Conservation (phyloP, 92 coral and sea anemone species). For the Diadumene lineata region DNA sequence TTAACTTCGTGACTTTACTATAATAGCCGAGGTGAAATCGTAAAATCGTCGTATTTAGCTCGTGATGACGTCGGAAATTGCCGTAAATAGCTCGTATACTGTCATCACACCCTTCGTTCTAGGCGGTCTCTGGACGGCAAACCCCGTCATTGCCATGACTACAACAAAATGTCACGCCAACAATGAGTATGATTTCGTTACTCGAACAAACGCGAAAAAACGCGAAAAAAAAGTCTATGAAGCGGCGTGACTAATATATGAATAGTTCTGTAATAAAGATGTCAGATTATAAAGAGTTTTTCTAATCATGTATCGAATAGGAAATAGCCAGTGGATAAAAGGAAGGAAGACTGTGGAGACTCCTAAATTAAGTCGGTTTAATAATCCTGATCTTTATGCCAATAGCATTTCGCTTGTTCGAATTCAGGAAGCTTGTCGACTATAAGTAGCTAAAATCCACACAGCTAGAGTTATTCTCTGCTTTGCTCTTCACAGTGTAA, state of each 20-base stretch:
- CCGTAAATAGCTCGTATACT: not conserved
- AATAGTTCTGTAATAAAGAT: not conserved
- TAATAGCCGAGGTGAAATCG: too few species aligned
- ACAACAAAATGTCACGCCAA: not conserved
- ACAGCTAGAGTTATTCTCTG: not conserved
- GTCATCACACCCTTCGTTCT: too few species aligned
- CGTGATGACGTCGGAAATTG: not conserved
- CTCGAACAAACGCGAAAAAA: not conserved
- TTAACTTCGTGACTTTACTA: too few species aligned
- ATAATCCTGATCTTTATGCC: not conserved
- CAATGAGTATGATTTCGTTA: not conserved
- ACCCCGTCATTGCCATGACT: too few species aligned
- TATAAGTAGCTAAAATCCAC: not conserved
- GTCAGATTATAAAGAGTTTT: not conserved
- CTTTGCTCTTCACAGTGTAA: not conserved
- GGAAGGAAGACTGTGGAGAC: not conserved
- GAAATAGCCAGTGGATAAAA: not conserved
- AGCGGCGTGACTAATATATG: not conserved
- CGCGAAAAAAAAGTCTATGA: not conserved
- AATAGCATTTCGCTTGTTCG: too few species aligned
- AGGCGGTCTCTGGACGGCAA: too few species aligned
- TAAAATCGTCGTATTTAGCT: not conserved
- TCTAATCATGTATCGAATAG: not conserved
- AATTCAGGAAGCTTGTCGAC: not conserved
- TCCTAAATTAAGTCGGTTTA: not conserved